These are phyloP conservation scores for Drosophila leontia DNA, from an alignment of 1,140 invertebrate genomes.

Conservation along the genomic window DNA sequence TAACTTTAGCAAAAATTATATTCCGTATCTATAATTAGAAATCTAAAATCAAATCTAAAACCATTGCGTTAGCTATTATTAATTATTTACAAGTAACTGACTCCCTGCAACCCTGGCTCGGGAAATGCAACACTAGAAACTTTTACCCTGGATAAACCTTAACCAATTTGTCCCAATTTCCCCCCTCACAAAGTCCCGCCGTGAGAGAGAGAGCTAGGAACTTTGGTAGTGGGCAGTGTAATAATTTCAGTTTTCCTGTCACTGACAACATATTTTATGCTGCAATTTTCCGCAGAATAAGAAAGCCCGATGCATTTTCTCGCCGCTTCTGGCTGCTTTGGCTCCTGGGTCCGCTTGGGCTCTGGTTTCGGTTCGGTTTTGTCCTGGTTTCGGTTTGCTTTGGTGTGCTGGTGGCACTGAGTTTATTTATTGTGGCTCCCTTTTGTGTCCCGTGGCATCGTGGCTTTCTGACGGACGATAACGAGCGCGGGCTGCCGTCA, in stretches of 20 bases:
- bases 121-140: conserved; percentile 4
- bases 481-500: conserved; percentile 51
- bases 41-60: neutral
- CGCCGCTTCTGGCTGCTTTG: conserved; percentile 21
- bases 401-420: neutral
- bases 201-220: neutral
- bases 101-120: no score
- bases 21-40: neutral
- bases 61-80: no score
- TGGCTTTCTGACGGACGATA: conserved; percentile 51
- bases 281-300: conserved; percentile 41
- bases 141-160: conserved; percentile 15
- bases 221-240: conserved; percentile 28
- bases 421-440: conserved; percentile 51
- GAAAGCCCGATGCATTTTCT: conserved; percentile 24
- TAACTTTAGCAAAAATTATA: neutral
- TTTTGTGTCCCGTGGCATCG: conserved; percentile 44
- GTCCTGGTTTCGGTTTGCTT: conserved; percentile 3
- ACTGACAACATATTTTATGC: conserved; percentile 53
- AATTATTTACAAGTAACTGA: neutral
- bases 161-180: conserved; percentile 30
- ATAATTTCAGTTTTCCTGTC: conserved; percentile 54
- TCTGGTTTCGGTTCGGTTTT: neutral
- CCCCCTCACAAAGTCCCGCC: conserved; percentile 2
- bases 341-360: neutral